Evolutionary conservation across 2,797 vertebrate species (phyloP).

Genomic region (Dicrostonyx torquatus): DNA sequence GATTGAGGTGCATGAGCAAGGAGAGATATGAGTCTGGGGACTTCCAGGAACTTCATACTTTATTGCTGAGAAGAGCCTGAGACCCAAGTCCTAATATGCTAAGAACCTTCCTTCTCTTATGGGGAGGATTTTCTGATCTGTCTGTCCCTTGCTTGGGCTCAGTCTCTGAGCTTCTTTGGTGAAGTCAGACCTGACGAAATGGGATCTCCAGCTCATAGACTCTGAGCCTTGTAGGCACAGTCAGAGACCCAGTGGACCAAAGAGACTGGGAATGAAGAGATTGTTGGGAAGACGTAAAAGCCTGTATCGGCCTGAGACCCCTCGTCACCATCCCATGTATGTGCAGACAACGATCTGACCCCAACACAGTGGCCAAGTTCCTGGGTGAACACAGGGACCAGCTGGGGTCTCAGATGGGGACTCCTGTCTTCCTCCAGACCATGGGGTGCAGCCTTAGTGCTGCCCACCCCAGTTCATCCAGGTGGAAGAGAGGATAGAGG

Average conservation of each 20-base stretch:
- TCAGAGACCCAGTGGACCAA: not conserved
- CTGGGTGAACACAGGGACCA: not conserved
- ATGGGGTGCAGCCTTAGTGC: not conserved
- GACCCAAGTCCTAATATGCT: accelerated
- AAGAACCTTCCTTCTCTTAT: not conserved
- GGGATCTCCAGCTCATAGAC: not conserved
- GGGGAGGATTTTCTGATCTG: not conserved
- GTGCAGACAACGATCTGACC: not conserved
- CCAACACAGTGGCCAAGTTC: not conserved
- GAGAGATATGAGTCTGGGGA: accelerated
- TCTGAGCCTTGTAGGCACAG: not conserved
- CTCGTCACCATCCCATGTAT: accelerated
- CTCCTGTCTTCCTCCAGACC: not conserved
- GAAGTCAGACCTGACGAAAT: not conserved
- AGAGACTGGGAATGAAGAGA: not conserved
- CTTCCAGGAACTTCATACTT: not conserved
- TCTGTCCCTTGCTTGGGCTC: not conserved
- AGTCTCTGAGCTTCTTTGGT: not conserved
- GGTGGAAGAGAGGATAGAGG: not conserved
- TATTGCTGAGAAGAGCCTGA: not conserved
- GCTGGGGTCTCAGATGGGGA: not conserved
- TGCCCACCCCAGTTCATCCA: not conserved
- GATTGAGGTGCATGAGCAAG: not conserved
- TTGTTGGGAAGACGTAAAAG: not conserved
- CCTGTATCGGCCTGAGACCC: not conserved